Percentiles rank a stretch among this genome's conserved stretches.
Evolutionary conservation across 2,113 vertebrate species (phyloP).

Genomic region (Microtus montanus): DNA sequence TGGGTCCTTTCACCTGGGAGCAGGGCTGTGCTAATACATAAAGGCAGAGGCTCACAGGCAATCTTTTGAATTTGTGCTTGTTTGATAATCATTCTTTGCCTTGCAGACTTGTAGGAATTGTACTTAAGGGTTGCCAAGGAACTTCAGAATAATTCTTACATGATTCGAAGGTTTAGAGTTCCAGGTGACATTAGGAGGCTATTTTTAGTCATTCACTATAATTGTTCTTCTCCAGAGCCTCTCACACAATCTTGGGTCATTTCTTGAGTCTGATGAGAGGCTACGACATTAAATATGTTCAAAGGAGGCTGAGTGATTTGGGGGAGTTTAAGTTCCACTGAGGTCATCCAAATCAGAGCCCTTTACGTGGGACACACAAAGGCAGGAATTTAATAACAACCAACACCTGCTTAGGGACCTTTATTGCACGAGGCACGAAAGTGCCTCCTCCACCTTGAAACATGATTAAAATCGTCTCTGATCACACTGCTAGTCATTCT

Average conservation of each 20-base stretch:
- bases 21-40: not conserved
- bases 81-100: slow-evolving; percentile 71
- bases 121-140: slow-evolving; percentile 54
- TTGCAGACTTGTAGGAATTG: slow-evolving; percentile 69
- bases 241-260: not conserved
- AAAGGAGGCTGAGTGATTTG: not conserved
- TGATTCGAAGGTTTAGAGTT: slow-evolving; percentile 62
- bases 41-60: slow-evolving; percentile 13
- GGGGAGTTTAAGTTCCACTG: not conserved
- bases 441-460: not conserved
- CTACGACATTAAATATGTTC: not conserved
- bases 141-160: slow-evolving; percentile 63
- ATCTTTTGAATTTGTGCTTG: slow-evolving; percentile 61
- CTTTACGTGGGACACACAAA: not conserved
- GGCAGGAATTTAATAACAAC: slow-evolving; percentile 20
- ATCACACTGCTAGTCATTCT: not conserved
- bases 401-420: not conserved
- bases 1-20: not conserved
- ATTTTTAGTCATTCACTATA: slow-evolving; percentile 40
- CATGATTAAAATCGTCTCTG: slow-evolving; percentile 8
- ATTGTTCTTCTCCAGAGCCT: slow-evolving; percentile 26
- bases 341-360: not conserved
- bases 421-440: not conserved
- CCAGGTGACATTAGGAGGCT: slow-evolving; percentile 29
- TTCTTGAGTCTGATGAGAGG: not conserved